Base-by-base conservation (phyloP, 2,113 vertebrate species). In the Rhinopithecus roxellana region DNA sequence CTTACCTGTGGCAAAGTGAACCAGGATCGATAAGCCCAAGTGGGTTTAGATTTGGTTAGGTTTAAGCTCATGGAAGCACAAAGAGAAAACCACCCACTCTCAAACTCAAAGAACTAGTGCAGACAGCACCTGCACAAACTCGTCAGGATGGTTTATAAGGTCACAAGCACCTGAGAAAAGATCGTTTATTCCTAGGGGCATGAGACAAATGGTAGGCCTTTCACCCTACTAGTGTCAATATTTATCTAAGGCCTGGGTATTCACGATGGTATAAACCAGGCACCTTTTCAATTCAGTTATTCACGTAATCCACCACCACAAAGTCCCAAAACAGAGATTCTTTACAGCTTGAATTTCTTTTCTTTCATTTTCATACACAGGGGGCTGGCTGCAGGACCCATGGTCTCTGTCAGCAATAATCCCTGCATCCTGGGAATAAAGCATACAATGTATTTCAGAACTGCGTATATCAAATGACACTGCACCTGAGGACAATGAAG, bases 211-310 rank as follows among this genome's bases (percentile, higher is more conserved):
- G 0, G 96, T 23, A 97, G 8, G 17, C 93, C 97, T 97, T 97
- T 97, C 98, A 98, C 97, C 94, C 93, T 95, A 90, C 75, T 74
- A 98, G 84, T 97, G 98, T 98, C 98, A 99, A 95, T 98, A 98
- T 98, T 98, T 98, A 98, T 98, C 96, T 89, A 97, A 97, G 97
- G 87, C 95, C 96, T 57, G 67, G 97, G 96, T 98, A 98, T 96
- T 97, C 93, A 92, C 27, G 50, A 13, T 97, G 95, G 92, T 96
- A 97, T 94, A 97, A 94, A 75, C 93, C 55, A 96, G 95, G 85
- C 84, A 97, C 85, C 78, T 96, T 98, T 98, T 81, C 97, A 95
- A 92, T 20, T 89, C 93, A 96, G 92, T 92, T 87, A 91, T 16
- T 77, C 79, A 88, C 27, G 22, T 91, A 97, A 97, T 84, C 88